phyloP scores from a whole-genome alignment of 2,797 vertebrate species.

The Myripristis murdjan region DNA sequence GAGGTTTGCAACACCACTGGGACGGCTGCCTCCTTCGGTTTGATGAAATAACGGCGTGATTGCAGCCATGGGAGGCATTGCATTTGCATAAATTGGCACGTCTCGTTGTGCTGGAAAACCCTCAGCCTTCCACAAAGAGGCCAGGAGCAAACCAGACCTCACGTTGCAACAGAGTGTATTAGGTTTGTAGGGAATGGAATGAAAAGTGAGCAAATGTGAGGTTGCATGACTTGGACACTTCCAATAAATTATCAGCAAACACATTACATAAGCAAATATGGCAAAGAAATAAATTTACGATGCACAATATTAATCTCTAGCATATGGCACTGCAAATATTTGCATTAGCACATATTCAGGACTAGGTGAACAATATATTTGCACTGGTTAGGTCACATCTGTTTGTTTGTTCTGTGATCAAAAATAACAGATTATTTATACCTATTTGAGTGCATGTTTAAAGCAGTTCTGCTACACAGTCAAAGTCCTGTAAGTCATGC shows the following conservation, averaged over 20 bases:
- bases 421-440: no score
- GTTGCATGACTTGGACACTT: neutral
- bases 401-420: no score
- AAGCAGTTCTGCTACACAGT: neutral
- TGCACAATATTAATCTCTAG: neutral
- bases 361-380: neutral
- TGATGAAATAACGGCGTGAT: slow-evolving; percentile 29
- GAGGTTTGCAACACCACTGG: slow-evolving; percentile 47
- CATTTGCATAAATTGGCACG: slow-evolving; percentile 32
- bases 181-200: neutral
- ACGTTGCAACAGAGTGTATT: slow-evolving; percentile 24
- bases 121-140: slow-evolving; percentile 36
- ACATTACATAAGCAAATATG: neutral
- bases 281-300: neutral
- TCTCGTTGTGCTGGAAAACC: slow-evolving; percentile 3
- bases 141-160: neutral
- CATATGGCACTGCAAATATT: neutral
- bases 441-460: no score
- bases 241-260: neutral
- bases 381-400: no score
- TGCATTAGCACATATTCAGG: neutral
- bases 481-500: neutral
- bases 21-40: slow-evolving; percentile 23
- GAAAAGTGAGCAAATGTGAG: slow-evolving; percentile 5
- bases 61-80: slow-evolving; percentile 27